Conservation (phyloP, 2,797 vertebrate species). For the Tapirus indicus region DNA sequence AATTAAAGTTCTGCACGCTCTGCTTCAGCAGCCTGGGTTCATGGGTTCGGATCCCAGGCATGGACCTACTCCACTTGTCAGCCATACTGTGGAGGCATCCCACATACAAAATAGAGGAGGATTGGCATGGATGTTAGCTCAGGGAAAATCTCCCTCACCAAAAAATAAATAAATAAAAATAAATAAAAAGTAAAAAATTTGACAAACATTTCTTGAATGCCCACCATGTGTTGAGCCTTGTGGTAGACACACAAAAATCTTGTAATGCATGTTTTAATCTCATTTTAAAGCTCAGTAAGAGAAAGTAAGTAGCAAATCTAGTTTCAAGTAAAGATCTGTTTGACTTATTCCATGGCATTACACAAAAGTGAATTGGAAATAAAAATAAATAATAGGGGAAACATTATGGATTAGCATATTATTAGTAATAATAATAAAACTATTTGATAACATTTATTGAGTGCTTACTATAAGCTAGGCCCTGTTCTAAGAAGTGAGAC, state of each 20-base stretch:
- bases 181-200: not conserved
- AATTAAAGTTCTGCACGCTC: too few relatives aligned
- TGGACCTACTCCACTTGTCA: too few relatives aligned
- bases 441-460: not conserved
- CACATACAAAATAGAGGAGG: too few relatives aligned
- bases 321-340: slow-evolving; percentile 1
- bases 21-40: too few relatives aligned
- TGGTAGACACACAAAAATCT: not conserved
- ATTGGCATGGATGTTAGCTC: too few relatives aligned
- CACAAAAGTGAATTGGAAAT: not conserved
- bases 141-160: too few relatives aligned
- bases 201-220: not conserved
- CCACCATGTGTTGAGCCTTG: not conserved
- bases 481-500: not conserved
- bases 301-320: not conserved
- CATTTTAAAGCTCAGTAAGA: not conserved
- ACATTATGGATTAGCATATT: not conserved
- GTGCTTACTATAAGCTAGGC: not conserved
- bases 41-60: too few relatives aligned
- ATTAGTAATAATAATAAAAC: not conserved
- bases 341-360: not conserved
- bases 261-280: not conserved
- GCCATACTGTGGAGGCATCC: too few relatives aligned
- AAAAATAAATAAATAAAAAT: too few relatives aligned
- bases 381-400: slow-evolving; percentile 19